Conservation (phyloP, 2,888 invertebrate species). For the Tetrapedia diversipes region DNA sequence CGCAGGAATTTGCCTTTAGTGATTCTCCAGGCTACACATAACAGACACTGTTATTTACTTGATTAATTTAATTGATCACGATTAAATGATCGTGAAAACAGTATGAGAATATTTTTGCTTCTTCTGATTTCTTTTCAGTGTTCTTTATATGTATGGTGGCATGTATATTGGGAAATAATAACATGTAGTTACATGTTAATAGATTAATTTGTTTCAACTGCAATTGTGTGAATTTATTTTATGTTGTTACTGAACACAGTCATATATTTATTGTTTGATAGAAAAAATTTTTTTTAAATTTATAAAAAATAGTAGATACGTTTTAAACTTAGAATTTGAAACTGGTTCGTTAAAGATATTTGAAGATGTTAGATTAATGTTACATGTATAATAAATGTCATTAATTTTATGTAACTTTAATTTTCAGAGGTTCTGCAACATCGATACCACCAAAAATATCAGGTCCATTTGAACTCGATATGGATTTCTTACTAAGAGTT, state of each 20-base stretch:
- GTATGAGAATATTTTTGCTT: slow-evolving; percentile 71
- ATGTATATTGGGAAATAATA: slow-evolving; percentile 34
- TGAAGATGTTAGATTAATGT: slow-evolving; percentile 4
- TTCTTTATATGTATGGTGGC: slow-evolving; percentile 57
- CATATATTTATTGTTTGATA: neutral
- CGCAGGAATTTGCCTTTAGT: slow-evolving; percentile 62
- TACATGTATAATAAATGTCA: slow-evolving; percentile 4
- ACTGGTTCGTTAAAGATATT: neutral
- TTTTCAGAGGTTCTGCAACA: slow-evolving; percentile 62
- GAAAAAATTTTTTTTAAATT: neutral
- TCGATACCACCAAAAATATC: slow-evolving; percentile 80
- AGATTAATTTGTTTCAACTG: neutral
- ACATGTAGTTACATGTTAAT: slow-evolving; percentile 6
- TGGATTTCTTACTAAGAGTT: slow-evolving; percentile 88
- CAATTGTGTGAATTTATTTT: slow-evolving; percentile 1
- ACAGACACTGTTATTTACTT: slow-evolving; percentile 29
- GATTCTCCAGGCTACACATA: slow-evolving; percentile 51
- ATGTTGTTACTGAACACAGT: neutral
- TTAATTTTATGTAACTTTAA: slow-evolving; percentile 13
- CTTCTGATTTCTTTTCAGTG: slow-evolving; percentile 47
- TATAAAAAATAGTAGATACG: neutral
- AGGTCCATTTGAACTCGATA: slow-evolving; percentile 92
- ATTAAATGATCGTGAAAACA: slow-evolving; percentile 62
- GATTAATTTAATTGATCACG: slow-evolving; percentile 28
- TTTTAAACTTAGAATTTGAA: neutral